These are phyloP conservation scores for Rhyacichthys aspro DNA, from an alignment of 2,797 vertebrate genomes.

Conservation along the genomic window DNA sequence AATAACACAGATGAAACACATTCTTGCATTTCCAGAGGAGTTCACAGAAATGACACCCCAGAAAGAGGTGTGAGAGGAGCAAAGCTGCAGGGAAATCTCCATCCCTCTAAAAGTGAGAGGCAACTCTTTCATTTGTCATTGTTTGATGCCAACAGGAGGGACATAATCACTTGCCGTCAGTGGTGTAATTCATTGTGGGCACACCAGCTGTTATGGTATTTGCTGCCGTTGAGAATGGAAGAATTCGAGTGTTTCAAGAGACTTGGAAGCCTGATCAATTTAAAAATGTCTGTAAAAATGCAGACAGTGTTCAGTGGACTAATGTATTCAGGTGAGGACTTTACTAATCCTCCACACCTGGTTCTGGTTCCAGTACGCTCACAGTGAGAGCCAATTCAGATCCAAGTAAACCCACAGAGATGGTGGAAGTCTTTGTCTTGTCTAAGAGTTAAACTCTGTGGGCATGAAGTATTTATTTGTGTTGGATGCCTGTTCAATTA, in stretches of 20 bases:
- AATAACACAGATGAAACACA: not conserved
- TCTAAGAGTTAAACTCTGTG: conserved; percentile 68
- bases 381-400: conserved; percentile 42
- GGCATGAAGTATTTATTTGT: conserved; percentile 69
- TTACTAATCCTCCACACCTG: conserved; percentile 36
- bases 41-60: conserved; percentile 18
- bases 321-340: not conserved
- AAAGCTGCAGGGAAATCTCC: conserved; percentile 45
- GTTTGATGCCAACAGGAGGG: conserved; percentile 60
- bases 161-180: conserved; percentile 66
- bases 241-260: conserved; percentile 36
- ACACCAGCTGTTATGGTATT: conserved; percentile 58
- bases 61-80: conserved; percentile 38
- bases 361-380: conserved; percentile 3
- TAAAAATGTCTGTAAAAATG: conserved; percentile 16
- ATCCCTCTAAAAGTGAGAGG: conserved; percentile 43
- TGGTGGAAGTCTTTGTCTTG: too few species aligned
- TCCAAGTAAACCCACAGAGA: too few species aligned
- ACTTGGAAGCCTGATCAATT: conserved; percentile 27
- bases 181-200: conserved; percentile 61
- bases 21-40: conserved; percentile 4
- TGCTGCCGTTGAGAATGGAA: conserved; percentile 37
- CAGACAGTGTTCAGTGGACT: conserved; percentile 2
- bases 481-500: conserved; percentile 71
- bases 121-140: conserved; percentile 64